Base-by-base conservation (phyloP, 2,888 invertebrate species). In the Mantis religiosa region DNA sequence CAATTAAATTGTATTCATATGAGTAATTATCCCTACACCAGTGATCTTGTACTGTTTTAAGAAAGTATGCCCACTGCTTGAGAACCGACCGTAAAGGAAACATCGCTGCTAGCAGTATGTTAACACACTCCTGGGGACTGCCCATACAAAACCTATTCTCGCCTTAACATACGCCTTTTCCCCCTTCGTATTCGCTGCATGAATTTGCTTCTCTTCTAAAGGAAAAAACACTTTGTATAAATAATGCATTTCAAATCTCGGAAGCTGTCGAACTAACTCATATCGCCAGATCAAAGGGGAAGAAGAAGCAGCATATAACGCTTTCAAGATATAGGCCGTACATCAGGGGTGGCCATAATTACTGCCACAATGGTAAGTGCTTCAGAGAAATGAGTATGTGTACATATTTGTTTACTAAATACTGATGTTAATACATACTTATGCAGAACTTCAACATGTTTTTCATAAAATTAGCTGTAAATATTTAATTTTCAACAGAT, bases 231-330 rank as follows among this genome's bases (percentile, higher is more conserved):
- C 30, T 82, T 82, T 82, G 41, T 34, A 87, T 89, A 87, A 89
- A 89, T 89, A 89, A 89, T 89, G 89, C 88, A 89, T 82, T 89
- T 89, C 89, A 89, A 89, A 89, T 89, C 89, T 89, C 28, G 30
- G 54, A 85, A 86, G 47, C 84, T 89, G 89, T 89, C 89, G 89
- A 89, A 89, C 89, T 89, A 89, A 88, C 89, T 89, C 89, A 89
- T 89, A 88, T 83, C 85, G 41, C 85, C 54, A 71, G 54, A 71
- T 71, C 54, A 71, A 71, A 71, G 54, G 85, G 47, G 27, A 27
- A 71, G 54, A 28, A 54, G 85, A 85, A 47, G 28, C 54, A 85
- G 28, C 84, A 82, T 34, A 82, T 71, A 87, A 27, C 82, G 85
- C 54, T 85, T 28, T 7, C 85, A 82, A 47, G 71, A 84, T 85